Base-by-base conservation (phyloP, 2,888 invertebrate genomes). In the Mythimna vitellina region DNA sequence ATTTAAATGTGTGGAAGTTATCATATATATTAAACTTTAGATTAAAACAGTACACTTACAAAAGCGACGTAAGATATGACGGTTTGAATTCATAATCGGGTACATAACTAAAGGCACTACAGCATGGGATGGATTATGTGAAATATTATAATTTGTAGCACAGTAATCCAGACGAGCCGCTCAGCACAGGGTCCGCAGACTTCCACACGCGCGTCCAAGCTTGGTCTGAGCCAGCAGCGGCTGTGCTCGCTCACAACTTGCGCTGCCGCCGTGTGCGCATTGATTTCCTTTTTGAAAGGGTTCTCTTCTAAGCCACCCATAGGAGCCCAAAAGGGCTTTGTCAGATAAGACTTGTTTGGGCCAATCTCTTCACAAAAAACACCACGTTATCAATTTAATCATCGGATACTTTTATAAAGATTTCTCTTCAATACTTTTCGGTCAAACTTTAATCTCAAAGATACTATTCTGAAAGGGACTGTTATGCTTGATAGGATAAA, bases 241-340 rank as follows among this genome's bases (percentile, higher is more conserved):
- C 14, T 7, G 25, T 29, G 14, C 3, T 22, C 32, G 56, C 78
- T 73, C 76, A 20, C 83, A 57, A 62, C 84, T 87, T 87, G 78
- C 49, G 25, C 83, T 76, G 75, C 29, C 58, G 54, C 32, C 75
- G 75, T 65, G 66, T 81, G 68, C 81, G 78, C 92, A 92, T 92
- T 92, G 95, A 94, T 93, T 92, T 93, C 87, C 87, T 85, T 87
- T 78, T 88, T 91, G 90, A 93, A 94, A 94, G 94, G 94, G 94
- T 93, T 92, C 90, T 87, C 87, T 86, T 90, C 89, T 92, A 89
- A 92, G 91, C 91, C 89, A 86, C 89, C 89, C 88, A 88, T 87
- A 89, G 90, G 89, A 87, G 89, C 88, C 86, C 87, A 72, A 89
- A 90, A 91, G 88, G 89, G 90, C 91, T 92, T 92, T 91, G 90